Evolutionary conservation across 2,113 vertebrate genomes (phyloP), one percentile per base, ranked within the genome.

Genomic region (Archilochus colubris): DNA sequence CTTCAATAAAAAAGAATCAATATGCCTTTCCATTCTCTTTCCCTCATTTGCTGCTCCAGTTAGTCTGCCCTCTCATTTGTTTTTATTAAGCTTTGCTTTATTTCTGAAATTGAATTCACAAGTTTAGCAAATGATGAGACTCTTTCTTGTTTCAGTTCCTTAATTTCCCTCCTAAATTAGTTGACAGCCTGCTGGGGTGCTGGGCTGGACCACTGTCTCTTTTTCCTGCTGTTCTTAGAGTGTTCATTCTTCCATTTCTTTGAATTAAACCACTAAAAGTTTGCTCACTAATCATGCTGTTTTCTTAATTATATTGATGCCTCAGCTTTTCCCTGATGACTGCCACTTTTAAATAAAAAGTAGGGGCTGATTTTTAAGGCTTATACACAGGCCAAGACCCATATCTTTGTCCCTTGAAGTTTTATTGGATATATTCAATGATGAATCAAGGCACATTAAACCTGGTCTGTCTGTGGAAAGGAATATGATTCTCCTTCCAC

Each of bases 41-140:
- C 61, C 92, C 70, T 25, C 36, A 51, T 79, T 95, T 96, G 82
- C 73, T 96, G 63, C 30, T 59, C 50, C 89, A 89, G 69, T 91
- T 95, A 76, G 44, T 96, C 86, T 92, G 68, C 40, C 72, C 38
- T 62, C 63, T 96, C 86, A 92, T 88, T 76, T 95, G 82, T 86
- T 96, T 97, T 95, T 94, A 94, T 96, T 95, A 96, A 96, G 57
- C 17, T 86, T 87, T 82, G 22, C 83, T 96, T 94, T 96, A 93
- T 94, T 96, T 96, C 92, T 96, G 72, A 95, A 85, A 75, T 51
- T 96, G 89, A 94, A 91, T 94, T 95, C 76, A 93, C 76, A 89
- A 79, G 40, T 22, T 92, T 86, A 89, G 57, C 70, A 95, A 96
- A 91, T 86, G 24, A 88, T 68, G 73, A 91, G 44, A 10, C 30